Evolutionary conservation across 2,888 invertebrate species (phyloP), one percentile per base, ranked within the genome.

Genomic region (Cheilosia vernalis): DNA sequence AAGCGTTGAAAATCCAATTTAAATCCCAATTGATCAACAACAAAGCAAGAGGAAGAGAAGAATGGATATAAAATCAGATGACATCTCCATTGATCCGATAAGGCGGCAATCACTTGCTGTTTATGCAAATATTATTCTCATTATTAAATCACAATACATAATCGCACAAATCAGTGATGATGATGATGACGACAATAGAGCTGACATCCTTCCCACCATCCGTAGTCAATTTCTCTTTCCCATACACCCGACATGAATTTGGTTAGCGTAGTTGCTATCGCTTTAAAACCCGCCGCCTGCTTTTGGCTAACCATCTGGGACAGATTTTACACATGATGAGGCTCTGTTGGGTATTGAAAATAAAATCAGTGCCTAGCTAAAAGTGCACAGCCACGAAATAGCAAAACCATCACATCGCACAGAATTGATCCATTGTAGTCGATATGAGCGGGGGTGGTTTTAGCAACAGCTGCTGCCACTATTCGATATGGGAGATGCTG

Each of bases 311-410:
- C 64, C 76, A 64, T 49, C 63, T 53, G 64, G 70, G 76, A 70
- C 70, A 76, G 53, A 76, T 82, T 82, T 82, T 44, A 64, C 76
- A 76, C 81, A 69, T 70, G 69, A 82, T 19, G 58, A 47, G 60
- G 10, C 47, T 37, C 64, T 58, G 53, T 15, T 33, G 58, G 76
- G 63, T 37, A 63, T 30, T 30, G n/a, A 70, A 81, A 58, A 37
- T 40, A 66, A 49, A 49, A 44, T 40, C 30, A n/a, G 24, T 66
- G 19, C 17, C 58, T 37, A 30, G 21, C 10, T 44, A 58, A 17
- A 4, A 30, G 21, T 56, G 56, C 33, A 44, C 42, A 55, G 10
- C 40, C 51, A 49, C 17, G n/a, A 60, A 60, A 51, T 33, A 73
- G 15, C 27, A 7, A 21, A 42, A 51, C 49, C 60, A 42, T 19